Evolutionary conservation across 2,797 vertebrate species (phyloP).

Genomic region (Pelochelys cantorii): DNA sequence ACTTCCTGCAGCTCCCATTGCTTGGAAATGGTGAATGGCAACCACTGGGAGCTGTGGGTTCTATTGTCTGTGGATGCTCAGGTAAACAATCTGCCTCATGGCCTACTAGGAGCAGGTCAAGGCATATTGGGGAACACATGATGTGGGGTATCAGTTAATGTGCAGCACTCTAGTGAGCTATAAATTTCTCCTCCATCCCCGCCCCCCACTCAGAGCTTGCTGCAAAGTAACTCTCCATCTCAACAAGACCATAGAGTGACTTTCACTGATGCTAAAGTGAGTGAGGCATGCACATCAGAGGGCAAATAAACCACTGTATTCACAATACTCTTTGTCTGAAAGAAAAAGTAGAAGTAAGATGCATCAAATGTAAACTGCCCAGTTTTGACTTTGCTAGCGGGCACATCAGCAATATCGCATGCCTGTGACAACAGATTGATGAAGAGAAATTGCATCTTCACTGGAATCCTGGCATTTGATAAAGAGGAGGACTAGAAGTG

Average conservation of each 20-base stretch:
- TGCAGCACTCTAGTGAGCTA: not conserved
- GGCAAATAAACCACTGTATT: not conserved
- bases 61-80: too few relatives aligned
- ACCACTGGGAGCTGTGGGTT: too few relatives aligned
- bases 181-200: not conserved
- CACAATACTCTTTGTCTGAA: not conserved
- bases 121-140: not conserved
- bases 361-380: not conserved
- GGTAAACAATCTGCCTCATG: too few relatives aligned
- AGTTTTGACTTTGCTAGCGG: not conserved
- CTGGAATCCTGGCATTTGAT: not conserved
- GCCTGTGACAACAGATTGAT: not conserved
- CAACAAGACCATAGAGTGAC: not conserved
- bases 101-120: not conserved
- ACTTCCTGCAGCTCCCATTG: too few relatives aligned
- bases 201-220: not conserved
- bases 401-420: not conserved
- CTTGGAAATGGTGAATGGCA: too few relatives aligned
- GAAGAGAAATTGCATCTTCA: not conserved
- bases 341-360: not conserved
- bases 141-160: not conserved
- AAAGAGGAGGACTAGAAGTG: not conserved
- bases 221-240: not conserved
- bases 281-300: not conserved
- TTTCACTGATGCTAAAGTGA: not conserved